Conservation (phyloP, 1,140 invertebrate genomes). For the Trypoxylus dichotomus region DNA sequence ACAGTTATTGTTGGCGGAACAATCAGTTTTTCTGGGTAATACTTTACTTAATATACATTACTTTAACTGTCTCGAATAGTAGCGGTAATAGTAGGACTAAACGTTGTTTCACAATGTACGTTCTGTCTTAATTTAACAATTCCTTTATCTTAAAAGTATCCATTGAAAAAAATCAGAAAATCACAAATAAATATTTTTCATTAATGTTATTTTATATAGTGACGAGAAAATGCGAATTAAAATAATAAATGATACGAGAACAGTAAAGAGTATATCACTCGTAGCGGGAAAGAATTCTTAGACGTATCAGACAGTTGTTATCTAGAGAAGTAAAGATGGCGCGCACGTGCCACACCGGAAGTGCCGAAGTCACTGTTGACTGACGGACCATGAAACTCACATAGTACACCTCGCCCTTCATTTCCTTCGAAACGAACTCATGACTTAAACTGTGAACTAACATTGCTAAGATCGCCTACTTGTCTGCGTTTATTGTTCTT, state of each 20-base stretch:
- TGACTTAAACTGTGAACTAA: constrained; percentile 21
- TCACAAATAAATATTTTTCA: too few species aligned
- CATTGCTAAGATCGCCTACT: background rate
- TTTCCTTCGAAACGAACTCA: constrained; percentile 49
- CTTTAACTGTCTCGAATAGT: too few species aligned
- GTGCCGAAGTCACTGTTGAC: constrained; percentile 48
- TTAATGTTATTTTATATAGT: background rate
- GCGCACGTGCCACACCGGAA: constrained; percentile 52
- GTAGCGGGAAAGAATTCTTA: background rate
- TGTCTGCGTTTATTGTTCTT: background rate
- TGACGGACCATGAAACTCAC: constrained; percentile 47
- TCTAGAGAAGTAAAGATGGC: constrained; percentile 40
- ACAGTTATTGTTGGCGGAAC: too few species aligned
- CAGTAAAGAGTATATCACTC: background rate
- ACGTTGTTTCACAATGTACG: too few species aligned
- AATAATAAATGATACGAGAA: background rate
- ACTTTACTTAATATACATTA: too few species aligned
- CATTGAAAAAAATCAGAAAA: too few species aligned
- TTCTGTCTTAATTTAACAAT: too few species aligned
- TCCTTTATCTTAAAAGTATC: too few species aligned
- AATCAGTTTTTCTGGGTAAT: too few species aligned
- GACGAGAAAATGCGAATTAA: background rate
- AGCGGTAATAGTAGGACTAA: too few species aligned
- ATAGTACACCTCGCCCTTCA: constrained; percentile 48
- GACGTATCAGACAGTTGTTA: background rate